Conservation (phyloP, 2,888 invertebrate species). For the Drosophila kokeensis region DNA sequence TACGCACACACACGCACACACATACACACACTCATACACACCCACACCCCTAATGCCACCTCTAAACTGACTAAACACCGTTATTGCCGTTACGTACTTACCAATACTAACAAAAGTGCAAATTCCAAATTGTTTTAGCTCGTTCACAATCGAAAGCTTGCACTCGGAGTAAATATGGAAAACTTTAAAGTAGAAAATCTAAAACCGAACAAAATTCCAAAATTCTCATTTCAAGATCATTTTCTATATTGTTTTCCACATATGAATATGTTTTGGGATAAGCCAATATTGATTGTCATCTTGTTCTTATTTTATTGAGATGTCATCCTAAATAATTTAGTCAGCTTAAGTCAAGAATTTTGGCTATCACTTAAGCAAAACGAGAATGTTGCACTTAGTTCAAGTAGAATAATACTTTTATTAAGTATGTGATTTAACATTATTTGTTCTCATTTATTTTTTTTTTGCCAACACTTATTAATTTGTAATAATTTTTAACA, state of each 20-base stretch:
- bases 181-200: neutral
- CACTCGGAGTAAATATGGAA: constrained; percentile 3
- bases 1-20: neutral
- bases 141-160: constrained; percentile 27
- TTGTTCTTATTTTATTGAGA: neutral
- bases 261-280: neutral
- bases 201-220: neutral
- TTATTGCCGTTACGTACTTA: constrained; percentile 21
- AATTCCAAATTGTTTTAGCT: neutral
- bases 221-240: neutral
- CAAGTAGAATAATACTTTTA: neutral
- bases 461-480: neutral
- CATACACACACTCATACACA: neutral
- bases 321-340: neutral
- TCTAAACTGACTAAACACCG: constrained; percentile 21
- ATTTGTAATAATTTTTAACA: neutral
- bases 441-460: neutral
- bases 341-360: neutral
- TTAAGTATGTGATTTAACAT: neutral
- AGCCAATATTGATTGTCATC: neutral
- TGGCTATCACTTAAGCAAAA: neutral
- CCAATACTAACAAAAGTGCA: neutral
- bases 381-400: neutral
- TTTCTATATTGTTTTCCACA: neutral
- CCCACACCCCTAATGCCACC: constrained; percentile 4